Evolutionary conservation across 2,113 vertebrate species (phyloP).

Genomic region (Cyprinus carpio): DNA sequence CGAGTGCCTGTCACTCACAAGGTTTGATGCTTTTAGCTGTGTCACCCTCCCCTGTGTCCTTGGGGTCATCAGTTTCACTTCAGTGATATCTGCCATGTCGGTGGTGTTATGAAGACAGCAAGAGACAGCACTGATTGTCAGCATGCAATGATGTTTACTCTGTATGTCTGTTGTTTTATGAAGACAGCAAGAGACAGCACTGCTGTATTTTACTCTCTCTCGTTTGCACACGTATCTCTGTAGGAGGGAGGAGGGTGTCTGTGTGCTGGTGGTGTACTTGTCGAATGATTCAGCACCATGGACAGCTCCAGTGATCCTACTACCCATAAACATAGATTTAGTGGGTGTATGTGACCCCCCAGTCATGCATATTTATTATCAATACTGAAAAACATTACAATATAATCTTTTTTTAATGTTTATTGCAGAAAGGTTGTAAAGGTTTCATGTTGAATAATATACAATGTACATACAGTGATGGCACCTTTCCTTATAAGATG

Average conservation of each 20-base stretch:
- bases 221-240: not conserved
- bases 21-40: slow-evolving; percentile 36
- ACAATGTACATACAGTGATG: not conserved
- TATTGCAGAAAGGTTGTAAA: not conserved
- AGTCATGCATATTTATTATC: not conserved
- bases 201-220: not conserved
- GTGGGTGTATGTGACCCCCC: not conserved
- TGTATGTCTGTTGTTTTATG: slow-evolving; percentile 13
- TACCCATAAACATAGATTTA: not conserved
- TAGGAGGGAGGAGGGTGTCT: not conserved
- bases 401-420: not conserved
- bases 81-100: slow-evolving; percentile 30
- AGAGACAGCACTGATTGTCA: slow-evolving; percentile 45
- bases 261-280: not conserved
- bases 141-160: slow-evolving; percentile 26
- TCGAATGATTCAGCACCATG: slow-evolving; percentile 52
- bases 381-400: not conserved
- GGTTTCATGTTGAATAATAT: not conserved
- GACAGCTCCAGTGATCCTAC: slow-evolving; percentile 39
- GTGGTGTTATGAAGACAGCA: slow-evolving; percentile 12
- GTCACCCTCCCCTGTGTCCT: slow-evolving; percentile 3
- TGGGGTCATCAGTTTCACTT: slow-evolving; percentile 45
- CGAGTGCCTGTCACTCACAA: slow-evolving; percentile 53
- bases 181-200: slow-evolving; percentile 29
- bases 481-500: not conserved